Conservation (phyloP, 1,140 invertebrate genomes). For the Drosophila arizonae region DNA sequence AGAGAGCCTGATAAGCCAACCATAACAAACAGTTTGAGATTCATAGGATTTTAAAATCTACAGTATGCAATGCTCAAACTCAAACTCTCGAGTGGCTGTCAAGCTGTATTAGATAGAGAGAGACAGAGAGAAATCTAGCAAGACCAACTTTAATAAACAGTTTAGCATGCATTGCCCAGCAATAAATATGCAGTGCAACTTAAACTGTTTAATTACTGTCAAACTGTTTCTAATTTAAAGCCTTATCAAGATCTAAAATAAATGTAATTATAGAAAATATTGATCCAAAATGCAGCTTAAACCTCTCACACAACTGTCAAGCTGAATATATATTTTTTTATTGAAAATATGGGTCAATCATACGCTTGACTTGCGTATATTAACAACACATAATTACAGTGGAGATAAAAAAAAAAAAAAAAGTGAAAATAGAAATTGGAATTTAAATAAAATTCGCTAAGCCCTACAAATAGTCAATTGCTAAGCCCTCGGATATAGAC, state of each 20-base stretch:
- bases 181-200: background rate
- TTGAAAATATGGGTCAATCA: constrained; percentile 63
- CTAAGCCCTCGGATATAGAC: constrained; percentile 34
- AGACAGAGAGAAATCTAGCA: no score
- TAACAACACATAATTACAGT: constrained; percentile 56
- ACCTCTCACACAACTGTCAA: constrained; percentile 8
- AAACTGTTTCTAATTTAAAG: background rate
- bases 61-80: background rate
- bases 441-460: constrained; percentile 69
- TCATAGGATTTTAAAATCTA: background rate
- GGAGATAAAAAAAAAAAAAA: constrained; percentile 19
- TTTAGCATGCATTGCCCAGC: no score
- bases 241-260: no score
- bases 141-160: no score
- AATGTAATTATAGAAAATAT: no score
- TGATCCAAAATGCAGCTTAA: background rate
- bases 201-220: background rate
- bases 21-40: no score
- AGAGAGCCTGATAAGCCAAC: background rate
- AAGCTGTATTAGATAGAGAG: background rate
- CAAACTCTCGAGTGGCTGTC: background rate
- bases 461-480: constrained; percentile 42
- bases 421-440: background rate
- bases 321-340: background rate
- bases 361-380: constrained; percentile 69